Conservation (phyloP, 2,888 invertebrate genomes). For the Clostera curtula region DNA sequence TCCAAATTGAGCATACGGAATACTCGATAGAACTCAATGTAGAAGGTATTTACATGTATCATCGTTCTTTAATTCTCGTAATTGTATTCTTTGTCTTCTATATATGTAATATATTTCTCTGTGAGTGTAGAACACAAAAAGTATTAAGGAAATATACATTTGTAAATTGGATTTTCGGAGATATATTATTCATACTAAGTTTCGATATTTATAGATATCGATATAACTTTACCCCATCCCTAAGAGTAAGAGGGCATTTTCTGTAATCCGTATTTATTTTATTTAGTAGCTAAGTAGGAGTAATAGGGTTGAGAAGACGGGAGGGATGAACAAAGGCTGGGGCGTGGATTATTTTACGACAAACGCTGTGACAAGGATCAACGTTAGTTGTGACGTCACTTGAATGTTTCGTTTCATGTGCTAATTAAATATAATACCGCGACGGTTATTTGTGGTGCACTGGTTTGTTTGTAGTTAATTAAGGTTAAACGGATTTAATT, state of each 20-base stretch:
- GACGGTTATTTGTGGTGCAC: too few species aligned
- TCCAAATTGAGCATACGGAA: too few species aligned
- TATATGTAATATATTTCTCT: too few species aligned
- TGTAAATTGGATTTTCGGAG: too few species aligned
- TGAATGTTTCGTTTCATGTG: conserved; percentile 11
- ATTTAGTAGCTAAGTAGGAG: conserved; percentile 46
- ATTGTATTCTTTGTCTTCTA: too few species aligned
- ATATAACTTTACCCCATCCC: conserved; percentile 7
- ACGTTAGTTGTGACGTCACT: conserved; percentile 19
- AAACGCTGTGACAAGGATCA: conserved; percentile 23
- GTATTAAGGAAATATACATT: too few species aligned
- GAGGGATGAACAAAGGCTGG: conserved; percentile 10
- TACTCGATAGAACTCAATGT: too few species aligned
- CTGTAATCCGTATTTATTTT: conserved; percentile 49
- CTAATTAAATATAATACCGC: conserved; percentile 17
- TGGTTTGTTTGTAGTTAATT: too few species aligned
- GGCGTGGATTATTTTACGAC: conserved; percentile 30
- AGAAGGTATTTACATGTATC: too few species aligned
- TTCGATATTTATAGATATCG: conserved; percentile 11
- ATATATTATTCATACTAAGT: conserved; percentile 1
- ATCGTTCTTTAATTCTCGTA: too few species aligned
- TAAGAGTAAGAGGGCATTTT: conserved; percentile 34
- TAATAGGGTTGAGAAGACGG: conserved; percentile 32
- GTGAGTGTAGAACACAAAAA: too few species aligned
- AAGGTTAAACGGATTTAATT: too few species aligned